These are phyloP conservation scores for Corythornis madagascariensis DNA, from an alignment of 2,113 vertebrate genomes.

Conservation along the genomic window DNA sequence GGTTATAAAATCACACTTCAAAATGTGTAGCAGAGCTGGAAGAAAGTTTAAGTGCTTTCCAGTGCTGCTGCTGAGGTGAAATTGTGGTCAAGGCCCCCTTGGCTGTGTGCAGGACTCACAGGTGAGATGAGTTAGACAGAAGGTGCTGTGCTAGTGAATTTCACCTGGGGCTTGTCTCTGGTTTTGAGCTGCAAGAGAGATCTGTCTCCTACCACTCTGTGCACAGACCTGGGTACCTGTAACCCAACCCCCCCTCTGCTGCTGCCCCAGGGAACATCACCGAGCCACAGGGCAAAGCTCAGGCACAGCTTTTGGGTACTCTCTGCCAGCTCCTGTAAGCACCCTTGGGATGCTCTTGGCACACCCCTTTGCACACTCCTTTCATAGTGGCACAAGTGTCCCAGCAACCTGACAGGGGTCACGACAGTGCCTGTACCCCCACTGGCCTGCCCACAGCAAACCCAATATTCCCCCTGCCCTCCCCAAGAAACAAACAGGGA, in stretches of 20 bases:
- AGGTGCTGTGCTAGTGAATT: rapidly evolving
- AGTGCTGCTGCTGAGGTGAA: neutral
- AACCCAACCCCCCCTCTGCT: neutral
- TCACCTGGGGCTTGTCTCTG: neutral
- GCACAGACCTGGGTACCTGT: neutral
- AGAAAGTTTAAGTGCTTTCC: neutral
- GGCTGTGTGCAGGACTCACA: neutral
- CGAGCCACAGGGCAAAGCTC: neutral
- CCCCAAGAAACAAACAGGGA: neutral
- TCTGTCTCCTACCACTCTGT: rapidly evolving
- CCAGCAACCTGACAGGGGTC: too few species aligned
- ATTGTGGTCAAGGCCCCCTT: neutral
- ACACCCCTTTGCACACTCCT: neutral
- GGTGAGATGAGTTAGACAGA: neutral
- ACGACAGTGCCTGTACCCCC: neutral
- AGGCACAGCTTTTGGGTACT: rapidly evolving
- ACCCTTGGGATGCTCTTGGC: neutral
- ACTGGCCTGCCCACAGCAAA: neutral
- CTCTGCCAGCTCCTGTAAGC: neutral
- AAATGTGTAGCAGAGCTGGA: neutral
- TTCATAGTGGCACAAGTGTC: rapidly evolving
- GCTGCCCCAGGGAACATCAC: neutral
- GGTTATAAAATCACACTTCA: neutral
- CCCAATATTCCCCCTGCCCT: rapidly evolving
- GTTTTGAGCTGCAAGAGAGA: neutral